Percentiles rank a stretch among this genome's conserved stretches.
Evolutionary conservation across 1,140 invertebrate species (phyloP).

Genomic region (Tribolium madens): DNA sequence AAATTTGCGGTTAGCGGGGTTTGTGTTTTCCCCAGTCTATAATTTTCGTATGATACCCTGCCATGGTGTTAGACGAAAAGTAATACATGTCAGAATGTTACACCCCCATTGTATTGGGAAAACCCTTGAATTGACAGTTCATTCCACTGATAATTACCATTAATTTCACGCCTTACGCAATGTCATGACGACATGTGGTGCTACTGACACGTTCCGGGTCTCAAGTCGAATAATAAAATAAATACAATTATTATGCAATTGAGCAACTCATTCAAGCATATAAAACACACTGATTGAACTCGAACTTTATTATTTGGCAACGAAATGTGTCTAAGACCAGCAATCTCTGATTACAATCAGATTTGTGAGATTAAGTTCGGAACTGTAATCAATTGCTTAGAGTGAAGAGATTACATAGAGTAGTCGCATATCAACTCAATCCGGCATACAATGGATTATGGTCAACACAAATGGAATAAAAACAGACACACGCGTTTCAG

Average conservation of each 20-base stretch:
- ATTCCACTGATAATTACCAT: slow-evolving; percentile 62
- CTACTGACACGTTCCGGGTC: slow-evolving; percentile 4
- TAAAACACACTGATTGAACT: not conserved
- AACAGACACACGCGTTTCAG: slow-evolving; percentile 55
- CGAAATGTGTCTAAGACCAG: not conserved
- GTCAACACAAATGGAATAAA: slow-evolving; percentile 56
- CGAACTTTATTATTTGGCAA: slow-evolving; percentile 30
- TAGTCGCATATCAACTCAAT: slow-evolving; percentile 48
- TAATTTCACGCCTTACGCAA: slow-evolving; percentile 60
- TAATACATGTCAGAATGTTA: slow-evolving; percentile 53
- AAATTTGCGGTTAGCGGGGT: not conserved
- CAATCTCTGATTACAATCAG: slow-evolving; percentile 25
- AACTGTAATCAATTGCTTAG: slow-evolving; percentile 47
- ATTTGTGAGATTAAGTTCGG: slow-evolving; percentile 40
- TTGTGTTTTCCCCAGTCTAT: slow-evolving; percentile 11
- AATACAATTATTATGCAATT: slow-evolving; percentile 38
- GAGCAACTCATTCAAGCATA: slow-evolving; percentile 15
- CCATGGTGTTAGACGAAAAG: slow-evolving; percentile 40
- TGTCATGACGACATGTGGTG: slow-evolving; percentile 42
- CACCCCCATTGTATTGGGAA: slow-evolving; percentile 57
- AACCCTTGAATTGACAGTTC: slow-evolving; percentile 63
- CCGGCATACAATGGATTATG: slow-evolving; percentile 53
- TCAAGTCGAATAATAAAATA: slow-evolving; percentile 29
- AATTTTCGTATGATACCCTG: slow-evolving; percentile 32
- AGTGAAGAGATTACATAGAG: slow-evolving; percentile 45